These are phyloP conservation scores for Empidonax alnorum DNA, from an alignment of 2,113 vertebrate genomes.

Conservation along the genomic window DNA sequence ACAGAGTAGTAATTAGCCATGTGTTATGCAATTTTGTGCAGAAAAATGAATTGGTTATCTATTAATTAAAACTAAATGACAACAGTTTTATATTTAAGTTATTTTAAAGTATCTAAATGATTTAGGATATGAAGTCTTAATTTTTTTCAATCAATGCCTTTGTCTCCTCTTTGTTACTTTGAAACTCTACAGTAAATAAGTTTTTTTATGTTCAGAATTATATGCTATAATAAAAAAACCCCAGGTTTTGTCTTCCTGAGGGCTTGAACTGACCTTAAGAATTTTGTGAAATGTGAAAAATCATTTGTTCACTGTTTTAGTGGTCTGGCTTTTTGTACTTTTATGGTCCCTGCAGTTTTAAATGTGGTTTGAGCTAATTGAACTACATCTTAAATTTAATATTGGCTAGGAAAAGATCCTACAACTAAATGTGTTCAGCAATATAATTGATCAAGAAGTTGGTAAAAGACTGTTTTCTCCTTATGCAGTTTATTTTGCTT, in stretches of 20 bases:
- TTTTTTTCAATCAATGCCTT: not conserved
- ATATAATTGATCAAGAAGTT: not conserved
- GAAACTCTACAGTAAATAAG: not conserved
- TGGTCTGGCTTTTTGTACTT: not conserved
- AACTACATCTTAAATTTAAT: not conserved
- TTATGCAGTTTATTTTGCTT: not conserved
- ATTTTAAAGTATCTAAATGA: not conserved
- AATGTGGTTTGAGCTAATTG: not conserved
- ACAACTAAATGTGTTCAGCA: not conserved
- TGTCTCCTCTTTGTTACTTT: not conserved
- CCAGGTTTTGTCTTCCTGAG: not conserved
- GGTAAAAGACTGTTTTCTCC: not conserved
- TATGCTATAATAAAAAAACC: not conserved
- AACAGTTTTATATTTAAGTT: not conserved
- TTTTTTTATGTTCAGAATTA: not conserved
- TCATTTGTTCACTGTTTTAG: not conserved
- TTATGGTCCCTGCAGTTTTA: not conserved
- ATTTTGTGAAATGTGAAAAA: not conserved
- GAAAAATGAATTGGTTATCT: not conserved
- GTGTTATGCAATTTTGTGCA: not conserved
- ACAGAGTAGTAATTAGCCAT: not conserved
- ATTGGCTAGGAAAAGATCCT: not conserved
- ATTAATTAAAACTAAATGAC: constrained; percentile 14
- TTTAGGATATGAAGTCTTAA: not conserved
- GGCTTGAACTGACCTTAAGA: not conserved